A percentile compares a stretch with the other conserved stretches of the same genome.
Conservation (phyloP, 2,113 vertebrate species). For the Boulengeromyrus knoepffleri region DNA sequence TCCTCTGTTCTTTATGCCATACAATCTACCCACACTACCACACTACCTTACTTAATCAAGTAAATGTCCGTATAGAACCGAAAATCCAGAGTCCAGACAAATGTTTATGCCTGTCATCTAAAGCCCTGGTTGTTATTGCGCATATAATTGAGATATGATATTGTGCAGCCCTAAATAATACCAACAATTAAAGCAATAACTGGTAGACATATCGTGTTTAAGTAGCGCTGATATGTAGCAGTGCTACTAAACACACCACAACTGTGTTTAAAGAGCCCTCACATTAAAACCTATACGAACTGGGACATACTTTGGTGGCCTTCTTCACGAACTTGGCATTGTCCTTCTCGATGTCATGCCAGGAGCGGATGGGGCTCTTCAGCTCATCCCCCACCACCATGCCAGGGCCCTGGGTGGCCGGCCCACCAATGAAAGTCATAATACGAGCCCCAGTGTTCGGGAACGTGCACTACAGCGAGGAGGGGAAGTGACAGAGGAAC, state of each 20-base stretch:
- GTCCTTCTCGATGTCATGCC: constrained; percentile 98
- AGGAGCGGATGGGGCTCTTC: constrained; percentile 90
- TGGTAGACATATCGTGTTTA: neutral
- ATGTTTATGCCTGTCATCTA: neutral
- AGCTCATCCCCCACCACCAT: constrained; percentile 97
- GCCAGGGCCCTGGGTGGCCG: constrained; percentile 89
- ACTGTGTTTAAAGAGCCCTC: neutral
- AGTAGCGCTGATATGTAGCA: neutral
- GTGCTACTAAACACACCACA: neutral
- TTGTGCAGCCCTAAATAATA: neutral
- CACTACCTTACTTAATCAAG: too few species aligned
- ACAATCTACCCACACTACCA: too few species aligned
- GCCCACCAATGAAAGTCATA: constrained; percentile 96
- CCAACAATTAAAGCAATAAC: neutral
- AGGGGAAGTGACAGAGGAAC: neutral
- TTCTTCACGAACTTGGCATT: constrained; percentile 98
- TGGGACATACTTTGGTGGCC: constrained; percentile 78
- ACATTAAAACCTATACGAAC: neutral
- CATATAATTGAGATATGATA: neutral
- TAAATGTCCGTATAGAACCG: neutral
- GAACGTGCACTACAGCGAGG: constrained; percentile 80
- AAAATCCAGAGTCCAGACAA: neutral
- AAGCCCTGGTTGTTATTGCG: neutral
- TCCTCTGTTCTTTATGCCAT: too few species aligned
- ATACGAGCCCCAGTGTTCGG: constrained; percentile 91